These are phyloP conservation scores for Sebastes hopkinsi DNA, from an alignment of 2,797 vertebrate species.

Conservation along the genomic window DNA sequence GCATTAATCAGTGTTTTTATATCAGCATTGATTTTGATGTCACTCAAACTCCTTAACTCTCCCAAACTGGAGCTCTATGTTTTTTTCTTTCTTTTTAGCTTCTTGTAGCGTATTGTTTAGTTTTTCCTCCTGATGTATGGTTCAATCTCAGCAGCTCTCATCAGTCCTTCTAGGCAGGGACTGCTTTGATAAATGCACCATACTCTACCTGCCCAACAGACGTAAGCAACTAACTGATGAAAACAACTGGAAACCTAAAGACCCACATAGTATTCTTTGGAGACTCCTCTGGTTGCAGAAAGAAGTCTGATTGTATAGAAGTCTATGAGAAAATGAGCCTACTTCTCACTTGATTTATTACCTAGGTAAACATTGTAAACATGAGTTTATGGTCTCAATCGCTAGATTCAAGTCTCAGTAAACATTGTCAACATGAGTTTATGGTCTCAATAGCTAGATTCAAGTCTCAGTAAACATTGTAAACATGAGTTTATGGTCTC, in stretches of 20 bases:
- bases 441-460: fast-evolving
- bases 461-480: no score
- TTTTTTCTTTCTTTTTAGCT: neutral
- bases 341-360: no score
- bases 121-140: neutral
- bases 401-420: no score
- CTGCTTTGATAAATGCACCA: neutral
- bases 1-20: neutral
- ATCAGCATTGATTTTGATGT: neutral
- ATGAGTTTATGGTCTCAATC: no score
- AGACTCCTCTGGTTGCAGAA: neutral
- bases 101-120: neutral
- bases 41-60: neutral
- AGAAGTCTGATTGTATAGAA: no score
- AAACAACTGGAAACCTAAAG: neutral
- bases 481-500: no score
- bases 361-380: no score
- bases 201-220: neutral
- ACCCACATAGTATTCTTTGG: neutral
- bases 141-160: neutral
- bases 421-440: no score
- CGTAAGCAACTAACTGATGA: neutral
- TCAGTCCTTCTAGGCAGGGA: neutral
- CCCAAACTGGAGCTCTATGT: neutral
- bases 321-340: no score